Base-by-base conservation (phyloP, 2,888 invertebrate genomes). In the Lasioglossum oenotherae region DNA sequence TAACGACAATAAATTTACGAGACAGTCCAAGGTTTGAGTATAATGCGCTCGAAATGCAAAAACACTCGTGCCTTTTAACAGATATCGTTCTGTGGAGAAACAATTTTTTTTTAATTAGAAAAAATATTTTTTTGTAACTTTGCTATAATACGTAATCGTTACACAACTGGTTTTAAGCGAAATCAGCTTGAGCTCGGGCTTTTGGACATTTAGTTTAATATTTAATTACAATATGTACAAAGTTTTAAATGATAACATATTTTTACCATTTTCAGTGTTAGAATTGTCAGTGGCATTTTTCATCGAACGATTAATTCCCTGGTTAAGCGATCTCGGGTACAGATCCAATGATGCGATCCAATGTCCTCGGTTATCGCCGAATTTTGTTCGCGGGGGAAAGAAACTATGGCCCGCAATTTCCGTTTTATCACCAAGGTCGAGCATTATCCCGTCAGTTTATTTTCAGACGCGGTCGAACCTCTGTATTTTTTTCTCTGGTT, bases 381-480 rank as follows among this genome's bases (percentile, higher is more conserved):
- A 73, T 78, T 67, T 41, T 6, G 72, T 57, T 53, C 1, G 8
- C 4, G 64, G 67, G 10, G 19, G 57, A 31, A 19, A 53, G 67
- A 71, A 5, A 41, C 44, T 44, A 14, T 12, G 44, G 12, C 14
- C 14, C 12, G 44, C 14, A 44, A 44, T 44, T 44, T 73, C n/a
- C 19, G 44, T 44, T 84, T 74, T 60, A 74, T 84, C 49, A 38
- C 19, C 71, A 84, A 84, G 82, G 74, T 60, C 78, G 49, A 67
- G 38, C 73, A 74, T 73, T 77, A 81, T 81, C 69, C 46, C 76
- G n/a, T 53, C 67, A 4, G 53, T 77, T 69, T 81, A 81, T 81
- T 84, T 81, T 57, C 69, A 23, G 71, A n/a, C 60, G 35, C 46
- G 35, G 12, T 53, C 19, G 67, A 73, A 14, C 35, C 31, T 46